Conservation (phyloP, 2,888 invertebrate species). For the Drosophila borealis region DNA sequence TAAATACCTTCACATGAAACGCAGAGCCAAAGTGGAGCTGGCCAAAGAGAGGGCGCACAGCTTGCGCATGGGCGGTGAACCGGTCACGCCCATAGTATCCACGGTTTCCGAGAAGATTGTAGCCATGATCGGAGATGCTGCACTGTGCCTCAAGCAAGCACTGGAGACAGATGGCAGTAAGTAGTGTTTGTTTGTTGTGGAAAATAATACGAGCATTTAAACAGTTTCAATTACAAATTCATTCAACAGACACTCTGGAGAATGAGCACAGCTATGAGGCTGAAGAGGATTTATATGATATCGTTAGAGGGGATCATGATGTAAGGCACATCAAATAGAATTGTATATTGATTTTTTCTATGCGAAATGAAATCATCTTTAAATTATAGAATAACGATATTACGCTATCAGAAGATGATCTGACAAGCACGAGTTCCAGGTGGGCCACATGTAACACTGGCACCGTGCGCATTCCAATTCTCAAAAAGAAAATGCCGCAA, state of each 20-base stretch:
- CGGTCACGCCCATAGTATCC: slow-evolving; percentile 6
- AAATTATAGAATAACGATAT: slow-evolving; percentile 2
- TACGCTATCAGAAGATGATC: slow-evolving; percentile 11
- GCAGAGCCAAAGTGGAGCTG: slow-evolving; percentile 20
- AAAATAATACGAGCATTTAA: no score
- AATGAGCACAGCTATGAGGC: slow-evolving; percentile 1
- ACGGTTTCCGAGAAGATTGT: slow-evolving; percentile 23
- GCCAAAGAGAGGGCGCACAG: slow-evolving; percentile 13
- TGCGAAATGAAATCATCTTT: background rate
- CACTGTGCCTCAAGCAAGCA: background rate
- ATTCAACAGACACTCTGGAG: background rate
- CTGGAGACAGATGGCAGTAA: slow-evolving; percentile 4
- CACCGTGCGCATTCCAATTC: background rate
- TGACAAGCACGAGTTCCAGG: slow-evolving; percentile 15
- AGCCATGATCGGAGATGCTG: slow-evolving; percentile 17
- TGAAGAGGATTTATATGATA: slow-evolving; percentile 4
- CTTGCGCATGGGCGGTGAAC: slow-evolving; percentile 1
- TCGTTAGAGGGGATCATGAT: slow-evolving; percentile 3
- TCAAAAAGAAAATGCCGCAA: background rate
- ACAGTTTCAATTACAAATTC: background rate
- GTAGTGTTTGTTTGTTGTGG: no score
- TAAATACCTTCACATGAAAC: slow-evolving; percentile 21
- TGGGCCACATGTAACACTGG: slow-evolving; percentile 3
- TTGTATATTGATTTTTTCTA: background rate
- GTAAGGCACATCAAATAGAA: slow-evolving; percentile 1